Evolutionary conservation across 2,797 vertebrate species (phyloP).

Genomic region (Pangasius mekongensis): DNA sequence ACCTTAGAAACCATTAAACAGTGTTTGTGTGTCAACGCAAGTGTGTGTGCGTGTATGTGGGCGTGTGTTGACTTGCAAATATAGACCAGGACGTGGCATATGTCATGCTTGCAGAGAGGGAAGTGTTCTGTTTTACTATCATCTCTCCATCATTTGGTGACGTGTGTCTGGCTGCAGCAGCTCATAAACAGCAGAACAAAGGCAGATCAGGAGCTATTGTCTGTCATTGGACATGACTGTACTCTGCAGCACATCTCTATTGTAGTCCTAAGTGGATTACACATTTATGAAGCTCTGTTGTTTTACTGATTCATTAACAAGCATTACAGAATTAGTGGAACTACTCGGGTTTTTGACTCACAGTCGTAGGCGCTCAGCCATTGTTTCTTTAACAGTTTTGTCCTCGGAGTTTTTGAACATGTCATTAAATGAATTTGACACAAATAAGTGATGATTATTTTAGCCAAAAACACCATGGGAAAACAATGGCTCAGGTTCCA

Average conservation of each 20-base stretch:
- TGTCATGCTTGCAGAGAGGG: conserved; percentile 55
- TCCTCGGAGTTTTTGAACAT: conserved; percentile 4
- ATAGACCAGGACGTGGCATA: conserved; percentile 36
- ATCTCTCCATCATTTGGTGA: conserved; percentile 49
- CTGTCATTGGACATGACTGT: conserved; percentile 27
- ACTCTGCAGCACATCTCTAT: conserved; percentile 59
- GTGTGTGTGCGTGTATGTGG: conserved; percentile 24
- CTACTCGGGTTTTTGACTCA: conserved; percentile 52
- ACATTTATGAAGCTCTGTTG: conserved; percentile 59
- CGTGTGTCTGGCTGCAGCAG: conserved; percentile 38
- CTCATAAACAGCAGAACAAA: conserved; percentile 51
- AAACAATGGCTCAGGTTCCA: conserved; percentile 1
- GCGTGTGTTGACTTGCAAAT: neutral
- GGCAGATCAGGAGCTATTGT: conserved; percentile 38
- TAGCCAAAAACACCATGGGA: neutral
- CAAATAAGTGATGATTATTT: neutral
- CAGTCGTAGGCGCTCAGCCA: conserved; percentile 40
- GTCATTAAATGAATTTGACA: conserved; percentile 52
- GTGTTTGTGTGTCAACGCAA: conserved; percentile 28
- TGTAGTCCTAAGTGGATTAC: conserved; percentile 62
- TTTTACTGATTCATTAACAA: conserved; percentile 67
- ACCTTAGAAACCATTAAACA: neutral
- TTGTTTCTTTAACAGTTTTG: neutral
- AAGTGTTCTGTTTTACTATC: conserved; percentile 50
- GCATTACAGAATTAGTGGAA: conserved; percentile 40